Percentiles rank a stretch among this genome's conserved stretches.
Conservation (phyloP, 2,888 invertebrate species). For the Crioceris asparagi region DNA sequence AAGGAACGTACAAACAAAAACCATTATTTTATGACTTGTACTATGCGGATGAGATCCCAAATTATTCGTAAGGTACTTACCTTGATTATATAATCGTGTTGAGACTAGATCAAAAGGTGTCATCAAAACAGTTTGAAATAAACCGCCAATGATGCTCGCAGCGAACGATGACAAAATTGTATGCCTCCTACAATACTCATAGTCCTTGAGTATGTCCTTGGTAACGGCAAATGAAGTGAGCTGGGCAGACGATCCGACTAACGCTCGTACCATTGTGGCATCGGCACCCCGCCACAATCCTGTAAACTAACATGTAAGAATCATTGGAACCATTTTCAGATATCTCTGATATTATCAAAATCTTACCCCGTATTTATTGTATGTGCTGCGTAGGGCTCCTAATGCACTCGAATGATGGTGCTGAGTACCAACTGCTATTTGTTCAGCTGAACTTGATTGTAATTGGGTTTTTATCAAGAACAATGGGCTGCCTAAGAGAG, state of each 20-base stretch:
- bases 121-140: slow-evolving; percentile 62
- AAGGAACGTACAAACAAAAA: neutral
- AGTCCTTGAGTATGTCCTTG: slow-evolving; percentile 41
- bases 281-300: slow-evolving; percentile 73
- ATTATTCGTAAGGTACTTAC: slow-evolving; percentile 33
- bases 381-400: slow-evolving; percentile 43
- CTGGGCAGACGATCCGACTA: slow-evolving; percentile 75
- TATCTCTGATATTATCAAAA: neutral
- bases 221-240: slow-evolving; percentile 66
- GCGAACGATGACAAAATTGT: slow-evolving; percentile 48
- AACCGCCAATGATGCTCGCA: slow-evolving; percentile 67
- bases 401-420: slow-evolving; percentile 56
- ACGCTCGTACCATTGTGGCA: slow-evolving; percentile 58
- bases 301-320: slow-evolving; percentile 21
- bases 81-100: slow-evolving; percentile 87
- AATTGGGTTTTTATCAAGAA: slow-evolving; percentile 82
- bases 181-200: slow-evolving; percentile 31
- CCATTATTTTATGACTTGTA: neutral
- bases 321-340: neutral
- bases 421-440: slow-evolving; percentile 78
- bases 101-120: slow-evolving; percentile 82
- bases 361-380: slow-evolving; percentile 45
- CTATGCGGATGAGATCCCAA: neutral
- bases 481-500: slow-evolving; percentile 62
- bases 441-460: slow-evolving; percentile 60